Evolutionary conservation across 2,113 vertebrate species (phyloP), one percentile per base, ranked within the genome.

Genomic region (Hoplias malabaricus): DNA sequence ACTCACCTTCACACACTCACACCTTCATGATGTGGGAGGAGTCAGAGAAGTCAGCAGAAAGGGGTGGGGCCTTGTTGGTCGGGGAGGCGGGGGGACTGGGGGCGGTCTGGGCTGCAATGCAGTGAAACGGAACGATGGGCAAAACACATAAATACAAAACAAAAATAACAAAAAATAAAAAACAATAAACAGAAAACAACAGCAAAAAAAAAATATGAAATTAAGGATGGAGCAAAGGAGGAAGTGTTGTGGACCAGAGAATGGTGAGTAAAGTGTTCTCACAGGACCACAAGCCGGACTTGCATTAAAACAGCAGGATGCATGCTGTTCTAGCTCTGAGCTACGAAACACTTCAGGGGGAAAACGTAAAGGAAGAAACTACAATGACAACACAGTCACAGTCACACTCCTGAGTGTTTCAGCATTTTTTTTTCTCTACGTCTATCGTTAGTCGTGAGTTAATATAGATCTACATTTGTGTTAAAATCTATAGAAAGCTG

Each of bases 1-100:
- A 91, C 96, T 98, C 94, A 98, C 97, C 93, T 96, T 79, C 61
- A 83, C 90, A 86, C 86, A 87, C 88, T 96, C 93, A 98, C 92
- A 95, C 95, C 92, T 93, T 95, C 96, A 96, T 95, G 93, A 93
- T 90, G 90, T 94, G 93, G 92, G 91, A 92, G 86, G 87, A 91
- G 90, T 94, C 94, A 88, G 93, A 84, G 85, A 86, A 89, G 85
- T 96, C 95, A 89, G 94, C 92, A 88, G 92, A 77, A 87, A 93
- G 90, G 93, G 92, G 87, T 89, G 94, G 93, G 93, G 90, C 90
- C 93, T 85, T 93, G 92, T 92, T 94, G 82, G 93, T 94, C 80
- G 94, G 94, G 92, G 95, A 95, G 84, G 92, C 90, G 87, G 94
- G 93, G 91, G 94, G 92, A 77, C 94, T 96, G 84, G 93, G 93